Evolutionary conservation across 35 echinoderm and acorn worm species (phyloP).

Genomic region (Heliocidaris tuberculata): DNA sequence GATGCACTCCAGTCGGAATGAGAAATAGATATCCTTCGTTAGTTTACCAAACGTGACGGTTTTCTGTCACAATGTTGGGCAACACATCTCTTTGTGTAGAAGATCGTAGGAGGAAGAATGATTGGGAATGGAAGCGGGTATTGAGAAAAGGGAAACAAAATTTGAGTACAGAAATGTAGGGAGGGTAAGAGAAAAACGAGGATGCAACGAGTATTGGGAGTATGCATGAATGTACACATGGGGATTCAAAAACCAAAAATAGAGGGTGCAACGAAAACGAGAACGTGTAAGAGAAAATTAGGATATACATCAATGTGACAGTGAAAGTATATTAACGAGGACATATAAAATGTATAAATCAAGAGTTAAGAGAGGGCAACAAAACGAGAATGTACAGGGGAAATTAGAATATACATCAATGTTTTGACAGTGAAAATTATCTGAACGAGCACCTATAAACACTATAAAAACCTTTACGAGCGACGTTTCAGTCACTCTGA

Average conservation of each 20-base stretch:
- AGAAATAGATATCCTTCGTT: neutral
- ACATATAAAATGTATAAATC: too few relatives aligned
- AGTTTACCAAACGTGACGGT: neutral
- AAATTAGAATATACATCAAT: too few relatives aligned
- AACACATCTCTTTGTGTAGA: neutral
- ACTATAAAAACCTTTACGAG: too few relatives aligned
- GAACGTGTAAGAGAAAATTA: neutral
- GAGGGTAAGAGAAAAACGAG: neutral
- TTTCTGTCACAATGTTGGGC: neutral
- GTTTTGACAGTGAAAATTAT: too few relatives aligned
- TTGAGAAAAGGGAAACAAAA: neutral
- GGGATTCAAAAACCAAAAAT: neutral
- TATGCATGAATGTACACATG: neutral
- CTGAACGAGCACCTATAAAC: too few relatives aligned
- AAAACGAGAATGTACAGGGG: neutral
- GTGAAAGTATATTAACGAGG: too few relatives aligned
- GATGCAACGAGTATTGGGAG: neutral
- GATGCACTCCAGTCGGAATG: neutral
- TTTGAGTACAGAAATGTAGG: neutral
- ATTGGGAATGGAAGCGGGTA: neutral
- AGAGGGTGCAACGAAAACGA: neutral
- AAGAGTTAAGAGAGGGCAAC: too few relatives aligned
- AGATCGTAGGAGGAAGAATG: neutral
- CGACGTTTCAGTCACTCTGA: too few relatives aligned
- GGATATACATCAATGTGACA: too few relatives aligned